Evolutionary conservation across 2,797 vertebrate species (phyloP).

Genomic region (Podarcis lilfordi): DNA sequence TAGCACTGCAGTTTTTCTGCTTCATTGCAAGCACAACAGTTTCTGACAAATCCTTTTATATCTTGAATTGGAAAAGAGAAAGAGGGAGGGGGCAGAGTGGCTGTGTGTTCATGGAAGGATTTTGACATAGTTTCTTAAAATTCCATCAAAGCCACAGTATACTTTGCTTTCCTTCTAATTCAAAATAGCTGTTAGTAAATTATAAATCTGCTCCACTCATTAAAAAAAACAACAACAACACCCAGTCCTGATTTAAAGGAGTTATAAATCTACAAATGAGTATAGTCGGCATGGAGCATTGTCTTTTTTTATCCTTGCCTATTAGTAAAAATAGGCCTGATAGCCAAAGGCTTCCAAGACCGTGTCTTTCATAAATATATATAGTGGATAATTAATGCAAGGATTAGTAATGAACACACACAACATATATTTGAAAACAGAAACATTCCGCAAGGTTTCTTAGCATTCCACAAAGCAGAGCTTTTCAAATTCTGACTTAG

Average conservation of each 20-base stretch:
- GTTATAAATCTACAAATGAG: constrained; percentile 22
- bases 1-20: constrained; percentile 59
- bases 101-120: constrained; percentile 47
- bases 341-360: neutral
- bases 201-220: constrained; percentile 10
- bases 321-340: neutral
- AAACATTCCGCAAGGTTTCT: neutral
- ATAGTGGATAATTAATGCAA: neutral
- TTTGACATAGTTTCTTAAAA: constrained; percentile 60
- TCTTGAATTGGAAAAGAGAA: constrained; percentile 61
- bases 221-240: neutral
- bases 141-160: constrained; percentile 62
- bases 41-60: constrained; percentile 74
- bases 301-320: neutral
- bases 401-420: neutral
- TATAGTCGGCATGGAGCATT: neutral
- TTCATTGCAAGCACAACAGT: constrained; percentile 57
- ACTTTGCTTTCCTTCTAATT: constrained; percentile 10
- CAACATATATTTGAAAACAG: neutral
- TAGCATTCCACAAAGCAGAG: neutral
- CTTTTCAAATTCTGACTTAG: neutral
- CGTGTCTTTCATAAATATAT: neutral
- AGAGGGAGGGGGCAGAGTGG: neutral
- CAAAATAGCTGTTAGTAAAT: constrained; percentile 45
- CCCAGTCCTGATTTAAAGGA: neutral